Evolutionary conservation across 2,113 vertebrate genomes (phyloP).

Genomic region (Trogon melanurus): DNA sequence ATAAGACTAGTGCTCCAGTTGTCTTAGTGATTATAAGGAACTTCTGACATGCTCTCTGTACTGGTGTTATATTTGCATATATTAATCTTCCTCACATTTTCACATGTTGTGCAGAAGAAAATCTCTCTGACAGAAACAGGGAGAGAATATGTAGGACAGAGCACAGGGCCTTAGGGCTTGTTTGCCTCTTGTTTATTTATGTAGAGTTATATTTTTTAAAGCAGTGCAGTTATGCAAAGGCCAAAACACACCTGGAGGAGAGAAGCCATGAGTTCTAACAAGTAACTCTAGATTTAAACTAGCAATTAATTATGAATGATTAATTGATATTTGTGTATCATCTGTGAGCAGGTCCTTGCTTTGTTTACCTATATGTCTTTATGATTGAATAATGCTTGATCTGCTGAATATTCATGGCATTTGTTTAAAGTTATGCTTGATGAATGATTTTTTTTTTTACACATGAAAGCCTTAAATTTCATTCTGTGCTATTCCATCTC

Average conservation of each 20-base stretch:
- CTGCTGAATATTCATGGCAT: not conserved
- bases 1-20: not conserved
- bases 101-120: not conserved
- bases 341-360: not conserved
- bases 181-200: conserved; percentile 32
- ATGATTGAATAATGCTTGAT: not conserved
- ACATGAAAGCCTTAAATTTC: not conserved
- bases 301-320: not conserved
- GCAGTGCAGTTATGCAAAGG: not conserved
- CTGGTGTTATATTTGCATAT: not conserved
- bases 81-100: not conserved
- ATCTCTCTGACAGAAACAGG: not conserved
- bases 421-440: not conserved
- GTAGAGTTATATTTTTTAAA: not conserved
- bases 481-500: not conserved
- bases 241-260: not conserved
- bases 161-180: not conserved
- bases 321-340: not conserved
- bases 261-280: not conserved
- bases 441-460: not conserved
- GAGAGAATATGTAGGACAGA: not conserved
- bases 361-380: not conserved
- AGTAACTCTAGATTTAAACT: not conserved
- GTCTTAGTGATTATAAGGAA: not conserved
- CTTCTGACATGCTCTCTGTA: not conserved